Base-by-base conservation (phyloP, 2,797 vertebrate genomes). In the Catamblyrhynchus diadema region DNA sequence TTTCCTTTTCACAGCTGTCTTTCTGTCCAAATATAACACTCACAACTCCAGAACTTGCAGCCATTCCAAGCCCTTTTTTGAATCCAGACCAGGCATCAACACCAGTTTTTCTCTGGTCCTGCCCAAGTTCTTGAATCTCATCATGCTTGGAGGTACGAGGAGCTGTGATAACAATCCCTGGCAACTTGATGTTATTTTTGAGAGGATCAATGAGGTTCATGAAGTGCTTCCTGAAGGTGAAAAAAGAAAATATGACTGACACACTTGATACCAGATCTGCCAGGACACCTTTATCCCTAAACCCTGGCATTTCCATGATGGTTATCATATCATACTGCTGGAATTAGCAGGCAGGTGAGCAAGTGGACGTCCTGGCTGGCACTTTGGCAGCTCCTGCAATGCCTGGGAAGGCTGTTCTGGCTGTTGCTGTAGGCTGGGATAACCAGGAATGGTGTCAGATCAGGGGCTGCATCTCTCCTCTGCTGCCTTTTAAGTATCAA, bases 11-110 rank as follows among this genome's bases (percentile, higher is more conserved):
- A 84, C 83, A 90, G 77, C 72, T 94, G 83, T 57, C 67, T 59
- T 92, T 83, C 72, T 47, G 28, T 57, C 81, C 75, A 82, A 94
- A 94, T 75, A 91, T 86, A 93, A 61, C 70, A 41, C 42, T n/a
- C 77, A 20, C 41, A 80, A 15, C 64, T 70, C 44, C 80, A 84
- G 64, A 81, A 83, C 41, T 78, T 87, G 51, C 3, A 50, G 81
- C 75, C 61, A 54, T 75, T 88, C 67, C 1, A 2, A 85, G 33
- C 28, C 32, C 51, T 20, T 51, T 86, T 92, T 44, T 86, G 70
- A 88, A 81, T 64, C 33, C 62, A 61, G 50, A 51, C 53, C 9
- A 2, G 19, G 14, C 51, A 84, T 50, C 50, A 51, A 21, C 44
- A 86, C 30, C 48, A 53, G 16, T 9, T 53, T 93, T 51, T 28